phyloP scores from a whole-genome alignment of 2,113 vertebrate species.

The Felis chaus region DNA sequence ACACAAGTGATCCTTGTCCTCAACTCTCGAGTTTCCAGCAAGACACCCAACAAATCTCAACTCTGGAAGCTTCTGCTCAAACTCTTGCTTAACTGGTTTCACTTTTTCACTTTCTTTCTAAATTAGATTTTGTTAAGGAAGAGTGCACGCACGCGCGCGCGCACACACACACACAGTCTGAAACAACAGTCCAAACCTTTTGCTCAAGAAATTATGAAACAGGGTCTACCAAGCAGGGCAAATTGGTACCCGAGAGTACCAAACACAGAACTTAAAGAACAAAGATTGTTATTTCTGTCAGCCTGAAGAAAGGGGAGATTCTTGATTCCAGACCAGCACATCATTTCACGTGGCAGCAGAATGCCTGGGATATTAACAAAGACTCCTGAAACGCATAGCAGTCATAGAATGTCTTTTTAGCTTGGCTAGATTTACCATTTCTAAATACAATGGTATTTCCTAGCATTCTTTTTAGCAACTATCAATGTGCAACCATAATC shows the following conservation, averaged over 20 bases:
- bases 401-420: conserved; percentile 45
- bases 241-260: conserved; percentile 41
- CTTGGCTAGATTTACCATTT: conserved; percentile 46
- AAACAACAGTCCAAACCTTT: not conserved
- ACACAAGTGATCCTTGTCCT: conserved; percentile 40
- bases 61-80: conserved; percentile 47
- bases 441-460: conserved; percentile 50
- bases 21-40: conserved; percentile 38
- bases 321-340: conserved; percentile 58
- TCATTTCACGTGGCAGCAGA: conserved; percentile 59
- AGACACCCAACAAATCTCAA: conserved; percentile 38
- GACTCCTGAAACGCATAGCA: conserved; percentile 11
- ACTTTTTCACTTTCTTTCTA: conserved; percentile 16
- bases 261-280: conserved; percentile 67
- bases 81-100: conserved; percentile 37
- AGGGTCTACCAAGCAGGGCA: not conserved
- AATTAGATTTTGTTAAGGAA: conserved; percentile 38
- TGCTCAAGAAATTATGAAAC: conserved; percentile 49
- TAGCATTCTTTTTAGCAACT: conserved; percentile 52
- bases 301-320: conserved; percentile 46
- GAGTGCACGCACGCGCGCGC: not conserved
- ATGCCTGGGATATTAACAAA: conserved; percentile 52
- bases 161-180: not conserved
- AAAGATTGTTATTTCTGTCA: conserved; percentile 70
- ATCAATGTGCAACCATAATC: conserved; percentile 32